Conservation (phyloP, 2,888 invertebrate genomes). For the Embidobia sp. region DNA sequence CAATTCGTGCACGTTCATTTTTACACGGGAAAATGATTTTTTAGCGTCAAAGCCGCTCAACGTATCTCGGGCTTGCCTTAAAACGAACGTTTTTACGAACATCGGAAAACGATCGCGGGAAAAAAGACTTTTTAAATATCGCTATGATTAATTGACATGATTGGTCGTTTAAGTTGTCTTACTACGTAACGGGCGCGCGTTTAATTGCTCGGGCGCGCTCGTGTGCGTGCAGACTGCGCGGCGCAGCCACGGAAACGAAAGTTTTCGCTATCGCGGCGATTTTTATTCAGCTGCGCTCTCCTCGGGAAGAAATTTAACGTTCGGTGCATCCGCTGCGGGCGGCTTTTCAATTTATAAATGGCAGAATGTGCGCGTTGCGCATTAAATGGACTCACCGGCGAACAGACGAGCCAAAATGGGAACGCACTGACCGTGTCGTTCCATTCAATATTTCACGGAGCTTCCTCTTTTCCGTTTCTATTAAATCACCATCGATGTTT, state of each 20-base stretch:
- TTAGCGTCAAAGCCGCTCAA: no score
- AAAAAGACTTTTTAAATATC: background rate
- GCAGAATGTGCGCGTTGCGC: slow-evolving; percentile 63
- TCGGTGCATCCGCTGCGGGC: slow-evolving; percentile 59
- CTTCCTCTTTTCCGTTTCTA: slow-evolving; percentile 38
- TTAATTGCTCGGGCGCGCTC: slow-evolving; percentile 31
- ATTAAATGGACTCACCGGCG: slow-evolving; percentile 58
- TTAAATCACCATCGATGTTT: slow-evolving; percentile 56
- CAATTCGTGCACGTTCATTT: no score
- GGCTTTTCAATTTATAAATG: slow-evolving; percentile 65
- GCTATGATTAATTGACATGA: slow-evolving; percentile 51
- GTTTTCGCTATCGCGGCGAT: slow-evolving; percentile 57
- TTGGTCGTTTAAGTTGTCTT: slow-evolving; percentile 44
- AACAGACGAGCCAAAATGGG: slow-evolving; percentile 55
- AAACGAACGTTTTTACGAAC: no score
- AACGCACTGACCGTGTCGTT: slow-evolving; percentile 64
- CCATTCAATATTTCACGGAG: slow-evolving; percentile 54
- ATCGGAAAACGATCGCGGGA: no score
- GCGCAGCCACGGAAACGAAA: slow-evolving; percentile 54
- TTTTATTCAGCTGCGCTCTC: slow-evolving; percentile 54
- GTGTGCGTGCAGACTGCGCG: background rate
- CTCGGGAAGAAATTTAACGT: slow-evolving; percentile 59
- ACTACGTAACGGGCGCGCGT: slow-evolving; percentile 17
- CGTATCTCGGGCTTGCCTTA: no score
- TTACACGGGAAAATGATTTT: no score